Conservation (phyloP, 2,888 invertebrate genomes). For the Sinopyrophorus schimmeli region DNA sequence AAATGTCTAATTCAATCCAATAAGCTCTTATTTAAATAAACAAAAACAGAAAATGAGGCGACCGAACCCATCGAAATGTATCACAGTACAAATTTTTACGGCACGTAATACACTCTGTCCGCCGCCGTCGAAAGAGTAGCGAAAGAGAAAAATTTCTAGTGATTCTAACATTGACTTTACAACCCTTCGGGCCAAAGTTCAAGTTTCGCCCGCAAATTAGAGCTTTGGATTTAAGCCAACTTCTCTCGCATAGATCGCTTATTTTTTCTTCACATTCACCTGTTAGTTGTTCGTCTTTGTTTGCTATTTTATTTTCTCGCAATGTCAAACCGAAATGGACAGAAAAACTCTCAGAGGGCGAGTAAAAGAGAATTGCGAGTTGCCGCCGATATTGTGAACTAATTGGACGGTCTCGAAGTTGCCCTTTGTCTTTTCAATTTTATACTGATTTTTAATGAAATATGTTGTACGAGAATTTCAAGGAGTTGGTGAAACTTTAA, state of each 20-base stretch:
- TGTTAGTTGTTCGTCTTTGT: conserved; percentile 1
- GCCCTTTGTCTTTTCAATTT: no score
- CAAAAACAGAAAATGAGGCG: conserved; percentile 5
- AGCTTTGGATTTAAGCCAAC: conserved; percentile 25
- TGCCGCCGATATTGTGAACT: conserved; percentile 20
- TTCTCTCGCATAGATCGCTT: conserved; percentile 1
- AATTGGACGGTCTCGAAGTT: conserved; percentile 22
- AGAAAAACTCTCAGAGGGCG: not conserved
- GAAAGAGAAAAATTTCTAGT: conserved; percentile 7
- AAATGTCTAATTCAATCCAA: conserved; percentile 11
- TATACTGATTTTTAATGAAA: no score
- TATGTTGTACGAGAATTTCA: no score
- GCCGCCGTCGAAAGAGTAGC: conserved; percentile 1
- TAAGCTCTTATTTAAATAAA: conserved; percentile 9
- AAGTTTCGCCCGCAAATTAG: conserved; percentile 25
- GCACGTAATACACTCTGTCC: conserved; percentile 9
- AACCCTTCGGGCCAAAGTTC: conserved; percentile 23
- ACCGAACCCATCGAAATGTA: conserved; percentile 11
- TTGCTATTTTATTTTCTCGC: not conserved
- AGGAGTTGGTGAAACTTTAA: not conserved
- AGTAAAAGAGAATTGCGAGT: conserved; percentile 11
- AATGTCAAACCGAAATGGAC: conserved; percentile 1
- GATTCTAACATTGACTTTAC: conserved; percentile 15
- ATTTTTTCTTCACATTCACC: conserved; percentile 7
- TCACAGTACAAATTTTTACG: conserved; percentile 1